These are phyloP conservation scores for Habropoda laboriosa DNA, from an alignment of 1,140 invertebrate genomes.

Conservation along the genomic window DNA sequence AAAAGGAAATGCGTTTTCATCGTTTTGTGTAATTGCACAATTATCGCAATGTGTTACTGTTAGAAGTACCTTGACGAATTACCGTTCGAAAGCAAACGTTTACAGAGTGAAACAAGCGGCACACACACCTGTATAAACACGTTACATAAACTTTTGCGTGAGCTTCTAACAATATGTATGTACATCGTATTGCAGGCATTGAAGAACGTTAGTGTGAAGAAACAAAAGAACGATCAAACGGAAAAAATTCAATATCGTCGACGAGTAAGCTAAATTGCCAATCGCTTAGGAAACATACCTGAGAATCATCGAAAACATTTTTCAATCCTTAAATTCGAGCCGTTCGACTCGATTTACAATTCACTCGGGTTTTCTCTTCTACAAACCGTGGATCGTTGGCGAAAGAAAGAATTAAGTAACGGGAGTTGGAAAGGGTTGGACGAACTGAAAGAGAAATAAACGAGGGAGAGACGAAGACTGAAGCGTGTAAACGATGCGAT, in stretches of 20 bases:
- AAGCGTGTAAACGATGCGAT: not conserved
- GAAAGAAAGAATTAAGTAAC: no score
- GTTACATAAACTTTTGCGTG: not conserved
- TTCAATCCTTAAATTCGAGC: slow-evolving; percentile 9
- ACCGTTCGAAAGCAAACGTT: not conserved
- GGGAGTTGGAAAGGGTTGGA: no score
- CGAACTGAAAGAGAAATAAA: not conserved
- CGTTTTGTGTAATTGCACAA: not conserved
- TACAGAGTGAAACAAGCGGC: not conserved
- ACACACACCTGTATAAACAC: not conserved
- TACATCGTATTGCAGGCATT: not conserved
- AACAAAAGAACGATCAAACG: no score
- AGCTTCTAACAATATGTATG: not conserved
- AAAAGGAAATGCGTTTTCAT: not conserved
- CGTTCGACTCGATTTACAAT: slow-evolving; percentile 3
- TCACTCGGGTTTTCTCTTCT: not conserved
- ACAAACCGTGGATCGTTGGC: no score
- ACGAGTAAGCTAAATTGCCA: not conserved
- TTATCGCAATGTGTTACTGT: not conserved
- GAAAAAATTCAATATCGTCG: not conserved
- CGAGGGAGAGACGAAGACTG: not conserved
- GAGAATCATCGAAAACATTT: slow-evolving; percentile 2
- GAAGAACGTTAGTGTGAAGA: not conserved
- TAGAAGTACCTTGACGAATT: not conserved
- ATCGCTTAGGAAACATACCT: slow-evolving; percentile 1